Evolutionary conservation across 2,797 vertebrate species (phyloP), one percentile per base, ranked within the genome.

Genomic region (Coluber constrictor): DNA sequence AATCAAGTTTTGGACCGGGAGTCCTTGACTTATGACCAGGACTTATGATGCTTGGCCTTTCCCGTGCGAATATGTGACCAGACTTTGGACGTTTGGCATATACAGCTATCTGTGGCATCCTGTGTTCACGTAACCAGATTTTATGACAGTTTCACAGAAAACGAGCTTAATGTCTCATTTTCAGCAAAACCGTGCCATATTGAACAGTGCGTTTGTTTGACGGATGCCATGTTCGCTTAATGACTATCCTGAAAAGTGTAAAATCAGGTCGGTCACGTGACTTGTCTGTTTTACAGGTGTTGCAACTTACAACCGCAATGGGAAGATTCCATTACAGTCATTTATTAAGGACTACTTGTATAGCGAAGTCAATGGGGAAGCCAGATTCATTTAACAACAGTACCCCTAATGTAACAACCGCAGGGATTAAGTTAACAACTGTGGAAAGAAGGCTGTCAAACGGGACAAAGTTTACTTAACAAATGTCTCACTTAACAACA

Each of bases 51-150:
- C 66, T 32, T 70, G 15, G 66, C 15, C 66, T 32, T 32, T n/a
- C 15, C n/a, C 1, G 5, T 32, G n/a, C 1, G 2, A 32, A 70
- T 32, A 18, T 1, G 6, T 32, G n/a, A 18, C 15, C 15, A 1
- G n/a, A 70, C 15, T 18, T 70, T 70, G 15, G 15, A n/a, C 1
- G 3, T 1, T 63, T 29, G 61, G 25, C 61, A 63, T 27, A 3
- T 61, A 61, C 23, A 25, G 63, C 63, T n/a, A 11, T 66, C 7
- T 16, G 29, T 66, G 5, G 29, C 29, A 66, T 15, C 12, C 13
- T 66, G 10, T n/a, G 13, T 66, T 32, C 29, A n/a, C 1, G 1
- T 6, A 29, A n/a, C 29, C 4, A 1, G 3, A 1, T 63, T 63
- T 63, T 29, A 61, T 61, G 25, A 61, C 3, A 63, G 61, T 63